Evolutionary conservation across 2,888 invertebrate species (phyloP).

Genomic region (Scaptomyza caliginosa): DNA sequence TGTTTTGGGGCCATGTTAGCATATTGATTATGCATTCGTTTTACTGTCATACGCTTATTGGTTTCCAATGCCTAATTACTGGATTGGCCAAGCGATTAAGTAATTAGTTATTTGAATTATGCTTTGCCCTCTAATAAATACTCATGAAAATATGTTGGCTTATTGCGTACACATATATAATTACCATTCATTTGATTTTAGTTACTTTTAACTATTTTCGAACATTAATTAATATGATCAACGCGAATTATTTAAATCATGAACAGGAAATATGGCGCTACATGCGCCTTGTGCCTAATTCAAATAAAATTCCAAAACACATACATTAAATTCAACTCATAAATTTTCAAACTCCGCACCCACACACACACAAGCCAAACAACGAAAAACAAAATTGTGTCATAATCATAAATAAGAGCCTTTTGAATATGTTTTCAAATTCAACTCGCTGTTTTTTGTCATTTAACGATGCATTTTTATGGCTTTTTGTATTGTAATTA

Average conservation of each 20-base stretch:
- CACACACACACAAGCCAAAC: constrained; percentile 12
- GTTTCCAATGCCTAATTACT: constrained; percentile 30
- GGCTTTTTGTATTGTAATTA: constrained; percentile 78
- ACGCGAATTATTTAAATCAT: constrained; percentile 41
- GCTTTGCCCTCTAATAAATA: constrained; percentile 8
- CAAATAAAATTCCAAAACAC: constrained; percentile 48
- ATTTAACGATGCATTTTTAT: constrained; percentile 72
- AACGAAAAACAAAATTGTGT: constrained; percentile 66
- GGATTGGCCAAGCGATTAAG: constrained; percentile 43
- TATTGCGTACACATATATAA: not conserved
- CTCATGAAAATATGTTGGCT: constrained; percentile 4
- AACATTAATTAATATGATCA: constrained; percentile 58
- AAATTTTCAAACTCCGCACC: constrained; percentile 63
- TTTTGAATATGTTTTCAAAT: constrained; percentile 15
- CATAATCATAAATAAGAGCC: constrained; percentile 69
- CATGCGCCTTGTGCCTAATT: constrained; percentile 42
- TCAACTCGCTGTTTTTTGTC: constrained; percentile 32
- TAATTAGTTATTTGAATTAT: constrained; percentile 42
- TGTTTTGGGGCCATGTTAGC: constrained; percentile 35
- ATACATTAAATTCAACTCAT: constrained; percentile 72
- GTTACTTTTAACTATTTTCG: not conserved
- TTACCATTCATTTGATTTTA: not conserved
- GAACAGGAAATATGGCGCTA: constrained; percentile 78
- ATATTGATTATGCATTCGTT: constrained; percentile 75
- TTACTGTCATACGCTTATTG: constrained; percentile 52